A percentile compares a stretch with the other conserved stretches of the same genome.
Conservation (phyloP, 2,888 invertebrate genomes). For the Drosophila tanythrix region DNA sequence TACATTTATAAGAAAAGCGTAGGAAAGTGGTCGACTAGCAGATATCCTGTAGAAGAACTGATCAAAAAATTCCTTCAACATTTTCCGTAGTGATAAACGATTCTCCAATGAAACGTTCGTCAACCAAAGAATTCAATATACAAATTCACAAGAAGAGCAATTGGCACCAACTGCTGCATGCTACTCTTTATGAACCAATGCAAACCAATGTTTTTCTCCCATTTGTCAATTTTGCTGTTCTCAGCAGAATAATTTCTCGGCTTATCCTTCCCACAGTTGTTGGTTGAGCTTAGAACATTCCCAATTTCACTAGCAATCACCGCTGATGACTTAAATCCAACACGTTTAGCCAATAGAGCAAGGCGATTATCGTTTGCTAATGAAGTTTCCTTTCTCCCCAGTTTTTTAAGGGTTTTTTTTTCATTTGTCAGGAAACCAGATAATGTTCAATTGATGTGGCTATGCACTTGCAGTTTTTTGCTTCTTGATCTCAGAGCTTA, state of each 20-base stretch:
- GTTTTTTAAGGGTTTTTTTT: neutral
- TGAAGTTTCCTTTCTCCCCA: neutral
- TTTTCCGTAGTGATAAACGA: neutral
- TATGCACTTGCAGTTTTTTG: neutral
- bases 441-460: neutral
- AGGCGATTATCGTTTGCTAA: neutral
- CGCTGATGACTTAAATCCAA: neutral
- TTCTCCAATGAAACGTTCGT: neutral
- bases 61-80: neutral
- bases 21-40: neutral
- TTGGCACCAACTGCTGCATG: neutral
- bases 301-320: neutral
- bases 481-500: neutral
- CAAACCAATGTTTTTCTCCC: neutral
- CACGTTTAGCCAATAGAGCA: neutral
- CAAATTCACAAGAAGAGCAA: neutral
- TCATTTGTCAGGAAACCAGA: neutral
- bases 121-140: neutral
- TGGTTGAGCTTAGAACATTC: neutral
- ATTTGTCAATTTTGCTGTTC: neutral
- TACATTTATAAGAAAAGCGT: neutral
- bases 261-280: neutral
- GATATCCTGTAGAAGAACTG: neutral
- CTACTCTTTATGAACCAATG: neutral
- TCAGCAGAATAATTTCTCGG: neutral